phyloP scores from a whole-genome alignment of 2,797 vertebrate species.

The Distichodus sexfasciatus region DNA sequence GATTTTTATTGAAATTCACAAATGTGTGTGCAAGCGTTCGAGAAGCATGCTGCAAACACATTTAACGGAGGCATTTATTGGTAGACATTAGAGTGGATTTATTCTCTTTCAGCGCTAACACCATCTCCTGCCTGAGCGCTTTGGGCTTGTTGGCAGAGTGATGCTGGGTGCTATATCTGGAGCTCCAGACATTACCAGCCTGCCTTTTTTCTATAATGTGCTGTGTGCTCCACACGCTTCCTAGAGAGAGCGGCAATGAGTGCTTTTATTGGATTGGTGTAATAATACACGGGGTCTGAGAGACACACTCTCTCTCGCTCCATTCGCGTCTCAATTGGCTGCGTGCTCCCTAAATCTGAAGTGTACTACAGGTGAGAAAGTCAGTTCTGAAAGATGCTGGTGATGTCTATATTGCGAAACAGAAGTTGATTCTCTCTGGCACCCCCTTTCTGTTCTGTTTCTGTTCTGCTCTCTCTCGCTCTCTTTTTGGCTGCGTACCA shows the following conservation, averaged over 20 bases:
- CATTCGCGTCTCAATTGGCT: no score
- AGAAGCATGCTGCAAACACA: not conserved
- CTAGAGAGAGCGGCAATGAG: slow-evolving; percentile 45
- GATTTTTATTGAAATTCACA: not conserved
- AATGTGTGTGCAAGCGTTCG: not conserved
- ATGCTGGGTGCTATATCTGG: slow-evolving; percentile 38
- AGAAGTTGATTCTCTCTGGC: not conserved
- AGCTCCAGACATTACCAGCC: slow-evolving; percentile 42
- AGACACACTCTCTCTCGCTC: slow-evolving; percentile 16
- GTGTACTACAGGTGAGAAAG: no score
- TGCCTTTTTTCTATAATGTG: slow-evolving; percentile 43
- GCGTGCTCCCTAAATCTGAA: no score
- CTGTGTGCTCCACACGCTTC: slow-evolving; percentile 36
- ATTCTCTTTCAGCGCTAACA: not conserved
- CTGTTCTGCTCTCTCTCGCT: not conserved
- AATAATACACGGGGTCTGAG: slow-evolving; percentile 43
- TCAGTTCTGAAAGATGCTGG: no score
- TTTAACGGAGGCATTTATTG: slow-evolving; percentile 16
- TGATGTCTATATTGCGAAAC: no score
- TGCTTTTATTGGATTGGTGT: slow-evolving; percentile 51
- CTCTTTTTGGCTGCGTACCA: not conserved
- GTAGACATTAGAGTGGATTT: slow-evolving; percentile 25
- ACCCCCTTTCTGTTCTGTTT: not conserved
- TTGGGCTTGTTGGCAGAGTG: slow-evolving; percentile 30
- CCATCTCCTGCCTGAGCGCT: slow-evolving; percentile 25